Evolutionary conservation across 2,113 vertebrate genomes (phyloP), one percentile per base, ranked within the genome.

Genomic region (Pantherophis guttatus): DNA sequence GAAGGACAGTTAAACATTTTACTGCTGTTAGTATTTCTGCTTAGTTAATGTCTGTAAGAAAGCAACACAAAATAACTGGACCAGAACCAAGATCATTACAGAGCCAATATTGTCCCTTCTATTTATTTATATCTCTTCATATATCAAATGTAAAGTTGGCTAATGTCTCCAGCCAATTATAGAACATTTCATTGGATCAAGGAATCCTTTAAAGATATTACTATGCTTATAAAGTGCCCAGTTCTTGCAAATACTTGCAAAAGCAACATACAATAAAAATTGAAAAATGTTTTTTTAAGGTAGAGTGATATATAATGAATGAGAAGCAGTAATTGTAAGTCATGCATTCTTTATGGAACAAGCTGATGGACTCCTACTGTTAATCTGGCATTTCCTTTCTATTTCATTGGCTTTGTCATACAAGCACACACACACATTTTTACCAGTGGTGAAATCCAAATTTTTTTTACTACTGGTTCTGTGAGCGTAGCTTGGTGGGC

Each of bases 301-400:
- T 29, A 7, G 23, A 54, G 21, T 57, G 29, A 24, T 57, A 54
- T 48, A 48, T 48, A 55, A 55, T 70, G 8, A 75, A 44, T 44
- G 29, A 33, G 21, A 23, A n/a, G 9, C 8, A n/a, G 75, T 52
- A 9, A 29, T 9, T 21, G 21, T 59, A 89, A 86, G 88, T 15
- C 86, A 50, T 9, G 3, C 95, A 93, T 39, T 81, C 21, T 94
- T 93, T 70, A 70, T 93, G 54, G 86, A 95, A 89, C 81, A 57
- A 95, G 93, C 19, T 59, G 90, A 55, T 54, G 87, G 87, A 33
- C 55, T 86, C 88, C 1, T 0, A 33, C 3, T 1, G 0, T 94
- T 88, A 90, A 95, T 95, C 91, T 93, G 62, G 26, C 93, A 91
- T 94, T 94, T 95, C 91, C 94, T 88, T 59, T 26, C 5, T 91